A percentile compares a stretch with the other conserved stretches of the same genome.
Conservation (phyloP, 2,797 vertebrate genomes). For the Graptemys geographica region DNA sequence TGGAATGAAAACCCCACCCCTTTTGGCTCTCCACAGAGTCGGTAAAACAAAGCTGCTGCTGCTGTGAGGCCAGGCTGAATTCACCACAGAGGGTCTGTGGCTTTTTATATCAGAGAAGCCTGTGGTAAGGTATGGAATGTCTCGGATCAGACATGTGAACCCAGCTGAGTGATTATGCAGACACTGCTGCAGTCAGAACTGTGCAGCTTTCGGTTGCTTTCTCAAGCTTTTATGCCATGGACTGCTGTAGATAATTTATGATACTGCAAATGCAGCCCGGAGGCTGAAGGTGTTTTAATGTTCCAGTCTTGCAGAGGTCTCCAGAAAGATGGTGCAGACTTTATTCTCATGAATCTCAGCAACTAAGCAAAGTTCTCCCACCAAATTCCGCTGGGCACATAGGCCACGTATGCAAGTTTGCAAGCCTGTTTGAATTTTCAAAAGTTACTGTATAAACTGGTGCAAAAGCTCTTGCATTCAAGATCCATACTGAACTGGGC, state of each 20-base stretch:
- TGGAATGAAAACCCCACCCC: not conserved
- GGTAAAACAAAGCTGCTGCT: conserved; percentile 3
- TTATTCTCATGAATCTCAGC: not conserved
- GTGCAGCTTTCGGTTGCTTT: not conserved
- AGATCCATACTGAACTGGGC: not conserved
- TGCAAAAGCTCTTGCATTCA: not conserved
- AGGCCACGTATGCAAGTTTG: not conserved
- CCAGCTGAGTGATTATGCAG: not conserved
- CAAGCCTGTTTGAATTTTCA: not conserved
- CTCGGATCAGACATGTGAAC: conserved; percentile 3
- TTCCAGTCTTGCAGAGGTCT: not conserved
- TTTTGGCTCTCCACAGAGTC: not conserved
- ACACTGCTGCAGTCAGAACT: not conserved
- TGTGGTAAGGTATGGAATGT: conserved; percentile 22
- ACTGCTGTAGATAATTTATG: not conserved
- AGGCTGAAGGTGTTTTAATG: not conserved
- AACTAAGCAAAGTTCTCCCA: not conserved
- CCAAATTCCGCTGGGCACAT: not conserved
- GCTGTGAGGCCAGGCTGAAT: not conserved
- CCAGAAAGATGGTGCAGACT: not conserved
- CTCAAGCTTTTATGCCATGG: not conserved
- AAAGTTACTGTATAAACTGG: not conserved
- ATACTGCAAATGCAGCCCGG: accelerated
- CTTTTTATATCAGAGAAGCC: not conserved
- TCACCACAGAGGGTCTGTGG: accelerated